Evolutionary conservation across 2,113 vertebrate genomes (phyloP).

Genomic region (Xerus inauris): DNA sequence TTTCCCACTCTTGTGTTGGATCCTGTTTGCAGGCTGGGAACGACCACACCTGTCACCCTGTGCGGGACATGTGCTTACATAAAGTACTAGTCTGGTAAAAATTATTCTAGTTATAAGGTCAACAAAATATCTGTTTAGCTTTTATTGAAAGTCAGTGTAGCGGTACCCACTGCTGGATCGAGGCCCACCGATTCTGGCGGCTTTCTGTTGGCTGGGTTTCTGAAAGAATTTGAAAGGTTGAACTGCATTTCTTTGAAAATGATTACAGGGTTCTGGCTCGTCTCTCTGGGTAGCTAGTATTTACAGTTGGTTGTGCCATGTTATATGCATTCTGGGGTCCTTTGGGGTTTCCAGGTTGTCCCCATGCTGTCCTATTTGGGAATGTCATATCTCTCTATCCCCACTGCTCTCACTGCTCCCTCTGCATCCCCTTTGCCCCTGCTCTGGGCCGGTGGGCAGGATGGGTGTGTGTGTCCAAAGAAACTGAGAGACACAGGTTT

Average conservation of each 20-base stretch:
- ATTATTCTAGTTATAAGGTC: conserved; percentile 66
- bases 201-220: background rate
- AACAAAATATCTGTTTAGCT: conserved; percentile 28
- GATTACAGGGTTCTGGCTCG: background rate
- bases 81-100: conserved; percentile 36
- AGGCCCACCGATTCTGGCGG: background rate
- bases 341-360: background rate
- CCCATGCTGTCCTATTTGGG: background rate
- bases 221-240: conserved; percentile 45
- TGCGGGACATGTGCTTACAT: conserved; percentile 25
- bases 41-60: background rate
- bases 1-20: background rate
- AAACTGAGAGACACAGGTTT: background rate
- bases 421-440: no score
- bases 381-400: background rate
- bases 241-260: conserved; percentile 39
- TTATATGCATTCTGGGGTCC: background rate
- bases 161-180: background rate
- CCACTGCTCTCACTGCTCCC: background rate
- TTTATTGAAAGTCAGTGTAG: background rate
- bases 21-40: background rate
- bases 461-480: background rate
- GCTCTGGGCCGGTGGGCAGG: background rate
- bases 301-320: background rate
- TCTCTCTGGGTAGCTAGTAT: background rate